These are phyloP conservation scores for Porites evermanni DNA, from an alignment of 92 coral and sea anemone genomes.

Conservation along the genomic window DNA sequence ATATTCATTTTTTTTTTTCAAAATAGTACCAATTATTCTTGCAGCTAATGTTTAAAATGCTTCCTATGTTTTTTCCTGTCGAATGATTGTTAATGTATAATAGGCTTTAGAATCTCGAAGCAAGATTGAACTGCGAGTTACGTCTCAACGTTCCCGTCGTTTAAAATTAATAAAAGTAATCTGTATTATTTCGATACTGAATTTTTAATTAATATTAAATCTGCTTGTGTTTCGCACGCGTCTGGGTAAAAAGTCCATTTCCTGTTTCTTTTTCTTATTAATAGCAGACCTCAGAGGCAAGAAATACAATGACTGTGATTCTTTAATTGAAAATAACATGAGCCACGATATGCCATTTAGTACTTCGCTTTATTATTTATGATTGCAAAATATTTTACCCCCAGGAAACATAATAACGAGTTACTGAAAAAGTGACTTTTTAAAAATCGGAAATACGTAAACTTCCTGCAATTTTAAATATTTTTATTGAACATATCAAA, in stretches of 20 bases:
- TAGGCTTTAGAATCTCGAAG: neutral
- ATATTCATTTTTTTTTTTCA: too few species aligned
- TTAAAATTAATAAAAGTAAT: neutral
- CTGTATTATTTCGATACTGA: neutral
- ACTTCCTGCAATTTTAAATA: constrained; percentile 1
- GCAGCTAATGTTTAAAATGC: too few species aligned
- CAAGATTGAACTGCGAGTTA: too few species aligned
- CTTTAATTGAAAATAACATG: too few species aligned
- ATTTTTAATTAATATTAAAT: neutral
- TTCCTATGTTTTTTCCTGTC: too few species aligned
- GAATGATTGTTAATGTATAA: too few species aligned
- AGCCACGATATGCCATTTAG: neutral
- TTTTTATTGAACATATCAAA: neutral
- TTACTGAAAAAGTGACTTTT: neutral
- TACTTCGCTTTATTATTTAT: neutral
- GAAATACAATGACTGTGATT: too few species aligned
- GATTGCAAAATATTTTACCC: neutral
- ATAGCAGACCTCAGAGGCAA: too few species aligned
- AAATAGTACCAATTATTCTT: too few species aligned
- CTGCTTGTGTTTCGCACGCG: too few species aligned
- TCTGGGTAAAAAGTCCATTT: too few species aligned
- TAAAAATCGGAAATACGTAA: neutral
- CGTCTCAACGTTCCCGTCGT: too few species aligned
- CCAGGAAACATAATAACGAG: neutral
- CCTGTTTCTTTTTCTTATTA: neutral